phyloP scores from a whole-genome alignment of 2,113 vertebrate genomes.

The Cygnus buccinator region DNA sequence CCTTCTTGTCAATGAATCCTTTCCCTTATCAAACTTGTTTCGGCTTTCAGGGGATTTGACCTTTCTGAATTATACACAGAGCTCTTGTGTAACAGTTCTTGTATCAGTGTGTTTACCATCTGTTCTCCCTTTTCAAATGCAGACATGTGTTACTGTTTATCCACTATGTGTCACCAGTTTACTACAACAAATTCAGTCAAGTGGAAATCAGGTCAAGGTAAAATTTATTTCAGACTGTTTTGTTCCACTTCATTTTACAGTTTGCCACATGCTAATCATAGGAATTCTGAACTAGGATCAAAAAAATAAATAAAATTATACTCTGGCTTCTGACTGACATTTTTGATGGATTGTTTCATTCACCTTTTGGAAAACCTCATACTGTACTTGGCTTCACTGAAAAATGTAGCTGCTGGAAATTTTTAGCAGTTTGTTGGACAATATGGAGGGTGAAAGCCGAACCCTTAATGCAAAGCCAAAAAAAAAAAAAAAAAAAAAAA shows the following conservation, averaged over 20 bases:
- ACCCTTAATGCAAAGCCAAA: neutral
- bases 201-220: constrained; percentile 74
- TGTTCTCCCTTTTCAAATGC: constrained; percentile 63
- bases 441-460: neutral
- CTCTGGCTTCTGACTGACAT: constrained; percentile 60
- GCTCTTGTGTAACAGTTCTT: constrained; percentile 64
- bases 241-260: constrained; percentile 62
- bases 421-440: constrained; percentile 26
- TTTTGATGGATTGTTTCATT: constrained; percentile 58
- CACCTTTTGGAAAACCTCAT: constrained; percentile 55
- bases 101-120: constrained; percentile 71
- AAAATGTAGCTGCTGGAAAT: constrained; percentile 36
- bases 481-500: neutral
- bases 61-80: constrained; percentile 60
- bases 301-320: constrained; percentile 58
- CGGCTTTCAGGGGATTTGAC: constrained; percentile 37
- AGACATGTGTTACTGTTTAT: constrained; percentile 73
- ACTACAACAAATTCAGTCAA: constrained; percentile 73
- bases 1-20: constrained; percentile 33
- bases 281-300: constrained; percentile 38
- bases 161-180: constrained; percentile 76
- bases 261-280: constrained; percentile 60
- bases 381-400: neutral
- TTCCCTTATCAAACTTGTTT: constrained; percentile 44
- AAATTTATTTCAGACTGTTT: constrained; percentile 73